Conservation (phyloP, 2,113 vertebrate species). For the Oenanthe melanoleuca region DNA sequence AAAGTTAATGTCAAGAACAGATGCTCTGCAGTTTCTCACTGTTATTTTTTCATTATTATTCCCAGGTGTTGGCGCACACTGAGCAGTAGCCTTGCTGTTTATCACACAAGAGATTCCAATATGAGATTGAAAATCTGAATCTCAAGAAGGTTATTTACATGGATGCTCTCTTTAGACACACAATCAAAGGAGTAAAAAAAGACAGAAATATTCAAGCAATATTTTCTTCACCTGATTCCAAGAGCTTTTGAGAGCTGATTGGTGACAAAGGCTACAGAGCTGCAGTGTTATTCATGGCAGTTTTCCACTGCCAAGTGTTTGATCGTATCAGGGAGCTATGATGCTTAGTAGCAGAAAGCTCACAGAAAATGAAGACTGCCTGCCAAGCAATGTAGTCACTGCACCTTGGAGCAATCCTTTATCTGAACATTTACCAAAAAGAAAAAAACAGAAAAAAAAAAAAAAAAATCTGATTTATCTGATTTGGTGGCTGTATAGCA, state of each 20-base stretch:
- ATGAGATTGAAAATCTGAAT: neutral
- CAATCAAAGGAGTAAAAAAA: constrained; percentile 38
- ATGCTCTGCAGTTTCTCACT: constrained; percentile 74
- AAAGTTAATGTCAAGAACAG: constrained; percentile 82
- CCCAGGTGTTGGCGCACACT: constrained; percentile 76
- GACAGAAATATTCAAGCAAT: constrained; percentile 39
- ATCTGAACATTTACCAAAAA: neutral
- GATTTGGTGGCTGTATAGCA: neutral
- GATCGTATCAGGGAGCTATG: neutral
- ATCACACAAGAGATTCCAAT: constrained; percentile 62
- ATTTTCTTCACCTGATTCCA: constrained; percentile 68
- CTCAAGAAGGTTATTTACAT: constrained; percentile 66
- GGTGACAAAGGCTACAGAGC: constrained; percentile 36
- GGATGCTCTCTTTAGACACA: constrained; percentile 53
- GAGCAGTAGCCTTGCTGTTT: constrained; percentile 77
- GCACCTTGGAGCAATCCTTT: neutral
- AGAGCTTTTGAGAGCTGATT: constrained; percentile 54
- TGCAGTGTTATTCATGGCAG: neutral
- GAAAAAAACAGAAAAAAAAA: neutral
- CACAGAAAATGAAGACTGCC: neutral
- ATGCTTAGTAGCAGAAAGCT: neutral
- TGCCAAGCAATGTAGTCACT: neutral
- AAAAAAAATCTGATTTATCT: neutral
- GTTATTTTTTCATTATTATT: constrained; percentile 83
- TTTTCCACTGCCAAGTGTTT: constrained; percentile 10